Base-by-base conservation (phyloP, 2,113 vertebrate genomes). In the Elephantulus edwardii region DNA sequence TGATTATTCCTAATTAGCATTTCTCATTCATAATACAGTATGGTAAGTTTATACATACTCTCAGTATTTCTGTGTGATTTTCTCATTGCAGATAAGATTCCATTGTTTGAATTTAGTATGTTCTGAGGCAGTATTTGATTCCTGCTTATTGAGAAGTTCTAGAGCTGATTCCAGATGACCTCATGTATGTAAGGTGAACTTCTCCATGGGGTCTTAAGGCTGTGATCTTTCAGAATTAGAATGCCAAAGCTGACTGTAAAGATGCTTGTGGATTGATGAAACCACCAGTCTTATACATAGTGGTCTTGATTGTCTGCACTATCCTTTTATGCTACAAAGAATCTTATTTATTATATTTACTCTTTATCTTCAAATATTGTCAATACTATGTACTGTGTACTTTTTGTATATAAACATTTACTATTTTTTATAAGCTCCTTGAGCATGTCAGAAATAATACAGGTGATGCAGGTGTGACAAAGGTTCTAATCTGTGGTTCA, bases 321-420 rank as follows among this genome's bases (percentile, higher is more conserved):
- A 68, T 68, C 7, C 66, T 91, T 92, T 92, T 4, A 86, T 92
- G 66, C 22, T 72, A 35, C 13, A 82, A 70, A 38, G 9, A 93
- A 40, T 88, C 80, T 85, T 35, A 86, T 85, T 56, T 13, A 76
- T 66, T 80, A 20, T 76, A 82, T n/a, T n/a, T n/a, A n/a, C n/a
- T n/a, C n/a, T n/a, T n/a, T n/a, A n/a, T n/a, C n/a, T n/a, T n/a
- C n/a, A 60, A 60, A 44, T 5, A 46, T 79, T n/a, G n/a, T n/a
- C n/a, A n/a, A n/a, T n/a, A n/a, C n/a, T n/a, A n/a, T n/a, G n/a
- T n/a, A n/a, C n/a, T n/a, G n/a, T n/a, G n/a, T n/a, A n/a, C n/a
- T n/a, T n/a, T n/a, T n/a, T n/a, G n/a, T n/a, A n/a, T n/a, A n/a
- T n/a, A n/a, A n/a, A n/a, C n/a, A n/a, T n/a, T n/a, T n/a, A n/a